A percentile compares a stretch with the other conserved stretches of the same genome.
Conservation (phyloP, 2,797 vertebrate genomes). For the Sebastiscus albofasciatus region DNA sequence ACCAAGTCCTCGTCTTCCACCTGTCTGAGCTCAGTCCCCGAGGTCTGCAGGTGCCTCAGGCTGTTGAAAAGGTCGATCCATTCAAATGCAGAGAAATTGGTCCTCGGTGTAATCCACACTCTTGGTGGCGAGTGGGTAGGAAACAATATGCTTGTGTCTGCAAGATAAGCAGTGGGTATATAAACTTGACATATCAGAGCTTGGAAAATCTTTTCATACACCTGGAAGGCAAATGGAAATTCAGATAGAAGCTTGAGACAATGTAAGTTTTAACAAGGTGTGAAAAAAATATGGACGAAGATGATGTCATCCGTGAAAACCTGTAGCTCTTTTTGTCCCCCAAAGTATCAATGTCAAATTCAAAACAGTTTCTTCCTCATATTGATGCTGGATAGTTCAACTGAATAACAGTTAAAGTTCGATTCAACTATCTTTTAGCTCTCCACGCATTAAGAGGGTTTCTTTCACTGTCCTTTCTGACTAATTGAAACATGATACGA, state of each 20-base stretch:
- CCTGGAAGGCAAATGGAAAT: background rate
- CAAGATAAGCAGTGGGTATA: constrained; percentile 13
- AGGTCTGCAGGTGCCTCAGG: constrained; percentile 48
- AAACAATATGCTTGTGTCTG: constrained; percentile 26
- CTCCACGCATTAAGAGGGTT: fast-evolving
- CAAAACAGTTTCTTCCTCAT: background rate
- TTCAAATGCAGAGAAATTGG: constrained; percentile 37
- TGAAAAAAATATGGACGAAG: too few relatives aligned
- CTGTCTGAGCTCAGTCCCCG: constrained; percentile 5
- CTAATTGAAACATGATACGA: background rate
- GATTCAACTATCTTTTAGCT: too few relatives aligned
- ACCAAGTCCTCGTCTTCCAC: background rate
- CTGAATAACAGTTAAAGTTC: too few relatives aligned
- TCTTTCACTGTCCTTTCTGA: too few relatives aligned
- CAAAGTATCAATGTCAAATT: background rate
- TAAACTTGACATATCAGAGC: background rate
- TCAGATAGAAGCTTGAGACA: background rate
- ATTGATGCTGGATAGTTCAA: background rate
- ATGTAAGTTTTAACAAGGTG: background rate
- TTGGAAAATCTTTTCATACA: background rate
- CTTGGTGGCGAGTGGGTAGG: background rate
- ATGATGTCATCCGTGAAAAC: background rate
- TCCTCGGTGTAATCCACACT: constrained; percentile 16
- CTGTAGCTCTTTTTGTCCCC: background rate
- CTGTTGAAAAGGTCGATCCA: constrained; percentile 48